Base-by-base conservation (phyloP, 2,888 invertebrate genomes). In the Allolobophora icterica region DNA sequence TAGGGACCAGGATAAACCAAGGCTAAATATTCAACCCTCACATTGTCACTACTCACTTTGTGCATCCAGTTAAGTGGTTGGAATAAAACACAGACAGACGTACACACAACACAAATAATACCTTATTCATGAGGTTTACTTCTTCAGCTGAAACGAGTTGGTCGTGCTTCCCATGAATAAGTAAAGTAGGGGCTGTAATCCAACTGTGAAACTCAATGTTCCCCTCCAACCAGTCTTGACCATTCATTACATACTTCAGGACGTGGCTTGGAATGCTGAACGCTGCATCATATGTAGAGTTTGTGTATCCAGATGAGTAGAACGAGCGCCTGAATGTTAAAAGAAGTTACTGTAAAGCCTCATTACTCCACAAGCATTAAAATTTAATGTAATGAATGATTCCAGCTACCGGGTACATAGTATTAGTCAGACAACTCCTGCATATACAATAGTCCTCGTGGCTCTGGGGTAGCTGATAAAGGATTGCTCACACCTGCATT, bases 71-170 rank as follows among this genome's bases (percentile, higher is more conserved):
- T 38, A 38, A 38, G 71, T 30, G 24, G 24, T 52, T 52, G 24
- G 24, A 52, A 52, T n/a, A 71, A 71, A 45, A n/a, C 8, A 71
- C 8, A 71, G 8, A 71, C 71, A 71, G 8, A 71, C 71, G 5
- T 0, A n/a, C 71, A 71, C 1, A 71, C n/a, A 71, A n/a, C 71
- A 71, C 4, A 71, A 71, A 40, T n/a, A 71, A 35, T 33, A 97
- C 97, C 95, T 96, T 95, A 94, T 97, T 96, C 97, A 97, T 97
- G 94, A 97, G 97, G 94, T 97, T 96, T 95, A 97, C 97, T 94
- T 97, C 97, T 34, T 97, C 96, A 92, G 97, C 95, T n/a, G 96
- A 96, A 42, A 97, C 96, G 92, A 96, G 96, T 92, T 96, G 96
- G 95, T 97, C 97, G 94, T 96, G 96, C 93, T 96, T 95, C 21